phyloP scores from a whole-genome alignment of 2,888 invertebrate genomes.

The Oxycera nigricornis region DNA sequence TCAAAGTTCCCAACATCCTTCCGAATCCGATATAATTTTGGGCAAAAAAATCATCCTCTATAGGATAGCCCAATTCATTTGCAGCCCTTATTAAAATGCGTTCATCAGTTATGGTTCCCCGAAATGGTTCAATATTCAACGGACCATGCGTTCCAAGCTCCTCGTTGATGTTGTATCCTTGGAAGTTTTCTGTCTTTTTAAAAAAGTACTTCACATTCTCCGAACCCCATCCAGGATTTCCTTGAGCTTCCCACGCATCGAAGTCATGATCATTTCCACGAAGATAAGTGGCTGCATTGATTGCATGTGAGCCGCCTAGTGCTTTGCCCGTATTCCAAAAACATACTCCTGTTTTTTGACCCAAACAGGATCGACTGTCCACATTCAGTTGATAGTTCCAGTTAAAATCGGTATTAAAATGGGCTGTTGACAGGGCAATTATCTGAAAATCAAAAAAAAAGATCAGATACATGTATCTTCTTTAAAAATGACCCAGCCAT shows the following conservation, averaged over 20 bases:
- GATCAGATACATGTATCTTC: neutral
- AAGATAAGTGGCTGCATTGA: slow-evolving; percentile 72
- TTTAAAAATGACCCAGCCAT: no score
- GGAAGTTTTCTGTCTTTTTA: slow-evolving; percentile 81
- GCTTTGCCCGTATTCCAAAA: slow-evolving; percentile 68
- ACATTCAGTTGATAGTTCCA: slow-evolving; percentile 56
- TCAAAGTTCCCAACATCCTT: slow-evolving; percentile 62
- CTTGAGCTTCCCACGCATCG: slow-evolving; percentile 66
- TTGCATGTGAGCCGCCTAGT: slow-evolving; percentile 70
- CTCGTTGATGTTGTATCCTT: slow-evolving; percentile 53
- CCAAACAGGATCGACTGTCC: slow-evolving; percentile 51
- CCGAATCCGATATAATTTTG: slow-evolving; percentile 64
- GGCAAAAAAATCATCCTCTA: slow-evolving; percentile 57
- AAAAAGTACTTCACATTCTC: slow-evolving; percentile 81
- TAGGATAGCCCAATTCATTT: slow-evolving; percentile 62
- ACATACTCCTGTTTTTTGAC: slow-evolving; percentile 56
- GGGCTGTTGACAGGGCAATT: neutral
- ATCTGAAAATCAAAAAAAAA: neutral
- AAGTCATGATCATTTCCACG: slow-evolving; percentile 71
- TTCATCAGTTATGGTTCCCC: slow-evolving; percentile 64
- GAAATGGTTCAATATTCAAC: slow-evolving; percentile 58
- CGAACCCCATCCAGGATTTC: slow-evolving; percentile 74
- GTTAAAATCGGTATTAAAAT: slow-evolving; percentile 47
- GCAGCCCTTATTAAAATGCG: slow-evolving; percentile 64
- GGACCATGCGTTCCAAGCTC: slow-evolving; percentile 71